Percentiles rank a stretch among this genome's conserved stretches.
phyloP scores from a whole-genome alignment of 2,797 vertebrate genomes.

The Eurystomus glaucurus region DNA sequence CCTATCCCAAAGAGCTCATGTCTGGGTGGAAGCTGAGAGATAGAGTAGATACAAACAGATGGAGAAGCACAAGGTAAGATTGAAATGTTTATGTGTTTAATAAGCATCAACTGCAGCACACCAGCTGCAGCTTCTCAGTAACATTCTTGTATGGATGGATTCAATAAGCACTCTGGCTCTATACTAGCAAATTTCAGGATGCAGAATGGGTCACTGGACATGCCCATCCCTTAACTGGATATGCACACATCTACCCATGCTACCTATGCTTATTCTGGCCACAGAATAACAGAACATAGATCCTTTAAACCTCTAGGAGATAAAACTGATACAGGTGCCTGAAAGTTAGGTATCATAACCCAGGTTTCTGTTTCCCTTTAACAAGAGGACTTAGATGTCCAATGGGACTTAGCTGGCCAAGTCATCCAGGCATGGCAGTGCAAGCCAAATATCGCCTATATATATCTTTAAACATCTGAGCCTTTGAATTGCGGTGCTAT shows the following conservation, averaged over 20 bases:
- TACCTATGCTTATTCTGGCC: not conserved
- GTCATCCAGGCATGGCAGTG: not conserved
- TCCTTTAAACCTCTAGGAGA: not conserved
- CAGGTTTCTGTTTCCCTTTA: not conserved
- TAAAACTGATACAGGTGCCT: not conserved
- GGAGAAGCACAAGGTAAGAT: not conserved
- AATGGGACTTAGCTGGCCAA: constrained; percentile 3
- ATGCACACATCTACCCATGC: not conserved
- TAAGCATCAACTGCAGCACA: not conserved
- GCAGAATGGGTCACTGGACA: not conserved
- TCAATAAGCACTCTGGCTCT: not conserved
- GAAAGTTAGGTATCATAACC: not conserved
- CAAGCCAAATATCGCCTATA: constrained; percentile 43
- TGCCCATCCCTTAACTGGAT: not conserved
- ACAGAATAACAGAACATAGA: not conserved
- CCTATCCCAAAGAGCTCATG: not conserved
- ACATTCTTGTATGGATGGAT: not conserved
- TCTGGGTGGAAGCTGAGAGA: not conserved
- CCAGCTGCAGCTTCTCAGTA: not conserved
- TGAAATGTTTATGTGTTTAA: constrained; percentile 32
- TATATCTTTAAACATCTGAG: constrained; percentile 75
- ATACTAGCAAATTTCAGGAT: not conserved
- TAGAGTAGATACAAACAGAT: not conserved
- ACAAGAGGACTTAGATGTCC: not conserved
- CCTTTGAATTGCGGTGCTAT: constrained; percentile 41